Conservation (phyloP, 2,888 invertebrate genomes). For the Eristalis intricaria region DNA sequence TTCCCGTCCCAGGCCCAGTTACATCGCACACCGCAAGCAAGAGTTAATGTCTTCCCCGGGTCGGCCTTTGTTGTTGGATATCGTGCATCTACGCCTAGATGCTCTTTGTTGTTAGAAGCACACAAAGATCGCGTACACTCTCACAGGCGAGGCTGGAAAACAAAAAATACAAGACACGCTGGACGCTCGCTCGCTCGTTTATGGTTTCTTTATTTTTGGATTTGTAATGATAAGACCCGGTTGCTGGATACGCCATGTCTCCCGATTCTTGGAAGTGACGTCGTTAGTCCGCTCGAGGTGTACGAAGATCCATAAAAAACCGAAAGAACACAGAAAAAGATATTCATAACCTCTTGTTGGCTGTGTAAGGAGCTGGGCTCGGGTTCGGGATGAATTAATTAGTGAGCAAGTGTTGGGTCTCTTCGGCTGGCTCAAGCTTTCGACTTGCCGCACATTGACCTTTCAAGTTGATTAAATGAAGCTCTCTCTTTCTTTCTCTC, state of each 20-base stretch:
- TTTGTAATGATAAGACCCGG: slow-evolving; percentile 56
- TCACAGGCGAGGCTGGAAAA: background rate
- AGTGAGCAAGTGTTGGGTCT: slow-evolving; percentile 25
- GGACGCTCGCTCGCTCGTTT: slow-evolving; percentile 57
- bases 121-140: slow-evolving; percentile 17
- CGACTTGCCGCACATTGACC: slow-evolving; percentile 50
- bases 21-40: background rate
- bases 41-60: slow-evolving; percentile 42
- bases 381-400: slow-evolving; percentile 62
- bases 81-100: slow-evolving; percentile 31
- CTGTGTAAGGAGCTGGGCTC: slow-evolving; percentile 14
- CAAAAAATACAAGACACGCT: slow-evolving; percentile 29
- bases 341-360: slow-evolving; percentile 43
- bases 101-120: slow-evolving; percentile 65
- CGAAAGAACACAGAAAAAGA: background rate
- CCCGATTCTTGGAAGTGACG: slow-evolving; percentile 64
- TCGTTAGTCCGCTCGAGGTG: slow-evolving; percentile 49
- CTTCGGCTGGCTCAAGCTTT: slow-evolving; percentile 7
- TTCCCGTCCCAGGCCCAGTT: background rate
- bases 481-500: background rate
- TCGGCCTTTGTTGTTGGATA: slow-evolving; percentile 8
- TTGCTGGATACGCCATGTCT: slow-evolving; percentile 59
- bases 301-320: slow-evolving; percentile 50
- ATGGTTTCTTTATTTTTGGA: slow-evolving; percentile 72
- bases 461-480: slow-evolving; percentile 31